phyloP scores from a whole-genome alignment of 2,797 vertebrate genomes.

The Artibeus jamaicensis region DNA sequence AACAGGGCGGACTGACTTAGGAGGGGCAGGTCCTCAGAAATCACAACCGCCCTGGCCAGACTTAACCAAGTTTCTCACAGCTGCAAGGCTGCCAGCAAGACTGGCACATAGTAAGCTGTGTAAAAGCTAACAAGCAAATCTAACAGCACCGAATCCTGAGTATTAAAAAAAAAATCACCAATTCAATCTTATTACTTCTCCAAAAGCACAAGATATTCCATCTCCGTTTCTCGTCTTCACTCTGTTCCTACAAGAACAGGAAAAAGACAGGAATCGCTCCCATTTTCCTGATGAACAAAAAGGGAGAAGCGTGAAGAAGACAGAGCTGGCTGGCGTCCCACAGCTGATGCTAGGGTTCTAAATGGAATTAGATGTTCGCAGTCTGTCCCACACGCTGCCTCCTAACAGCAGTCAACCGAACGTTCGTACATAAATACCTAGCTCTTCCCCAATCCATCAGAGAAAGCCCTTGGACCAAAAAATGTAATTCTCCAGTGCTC shows the following conservation, averaged over 20 bases:
- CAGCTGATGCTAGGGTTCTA: background rate
- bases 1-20: background rate
- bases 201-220: conserved; percentile 59
- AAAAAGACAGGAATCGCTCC: background rate
- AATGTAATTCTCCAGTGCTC: conserved; percentile 68
- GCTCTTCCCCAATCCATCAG: conserved; percentile 63
- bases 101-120: conserved; percentile 64
- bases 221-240: conserved; percentile 2
- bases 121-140: conserved; percentile 51
- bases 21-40: conserved; percentile 55
- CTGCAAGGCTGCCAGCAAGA: conserved; percentile 66
- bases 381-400: conserved; percentile 14
- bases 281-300: conserved; percentile 54
- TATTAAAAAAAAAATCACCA: conserved; percentile 9
- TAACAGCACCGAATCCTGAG: conserved; percentile 48
- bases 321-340: background rate
- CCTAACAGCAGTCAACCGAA: conserved; percentile 50
- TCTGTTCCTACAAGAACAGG: background rate
- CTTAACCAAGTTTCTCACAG: conserved; percentile 59
- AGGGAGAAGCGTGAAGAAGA: background rate
- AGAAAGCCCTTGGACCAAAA: conserved; percentile 55
- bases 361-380: background rate
- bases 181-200: conserved; percentile 30
- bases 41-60: conserved; percentile 66
- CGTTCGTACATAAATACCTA: conserved; percentile 45